Percentiles rank a stretch among this genome's conserved stretches.
Conservation (phyloP, 1,140 invertebrate species). For the Cylas formicarius region DNA sequence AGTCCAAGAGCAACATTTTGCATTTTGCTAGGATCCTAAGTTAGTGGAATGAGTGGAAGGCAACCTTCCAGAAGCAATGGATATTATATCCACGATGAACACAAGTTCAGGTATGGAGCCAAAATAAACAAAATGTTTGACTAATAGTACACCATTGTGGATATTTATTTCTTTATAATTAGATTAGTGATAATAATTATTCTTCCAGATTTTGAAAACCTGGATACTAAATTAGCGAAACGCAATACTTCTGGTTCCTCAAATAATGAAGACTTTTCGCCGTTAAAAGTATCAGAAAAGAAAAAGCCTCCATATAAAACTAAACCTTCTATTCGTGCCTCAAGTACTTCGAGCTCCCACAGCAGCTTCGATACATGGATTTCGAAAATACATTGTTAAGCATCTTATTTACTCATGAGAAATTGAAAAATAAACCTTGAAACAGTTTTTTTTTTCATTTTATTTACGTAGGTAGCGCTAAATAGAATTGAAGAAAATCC, state of each 20-base stretch:
- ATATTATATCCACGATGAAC: conserved; percentile 7
- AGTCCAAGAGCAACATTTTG: neutral
- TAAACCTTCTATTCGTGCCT: conserved; percentile 5
- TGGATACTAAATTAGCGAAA: conserved; percentile 1
- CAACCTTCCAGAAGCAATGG: conserved; percentile 6
- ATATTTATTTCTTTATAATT: too few relatives aligned
- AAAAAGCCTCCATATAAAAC: conserved; percentile 6
- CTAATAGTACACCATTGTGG: conserved; percentile 5
- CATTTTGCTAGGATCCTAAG: conserved; percentile 3
- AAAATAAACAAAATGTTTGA: conserved; percentile 3
- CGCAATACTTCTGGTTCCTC: conserved; percentile 9
- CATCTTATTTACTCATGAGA: too few relatives aligned
- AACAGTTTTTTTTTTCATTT: too few relatives aligned
- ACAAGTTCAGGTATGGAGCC: conserved; percentile 3
- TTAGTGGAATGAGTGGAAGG: conserved; percentile 6
- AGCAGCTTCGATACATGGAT: too few relatives aligned
- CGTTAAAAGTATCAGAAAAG: conserved; percentile 7
- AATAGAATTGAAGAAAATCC: too few relatives aligned
- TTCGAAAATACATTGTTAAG: too few relatives aligned
- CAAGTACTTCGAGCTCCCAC: conserved; percentile 1
- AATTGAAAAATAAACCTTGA: too few relatives aligned
- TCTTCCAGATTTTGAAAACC: conserved; percentile 4
- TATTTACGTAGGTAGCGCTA: too few relatives aligned
- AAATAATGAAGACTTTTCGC: too few relatives aligned
- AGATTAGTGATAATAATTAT: too few relatives aligned